These are phyloP conservation scores for Anarhynchus alexandrinus DNA, from an alignment of 2,113 vertebrate genomes.

Conservation along the genomic window DNA sequence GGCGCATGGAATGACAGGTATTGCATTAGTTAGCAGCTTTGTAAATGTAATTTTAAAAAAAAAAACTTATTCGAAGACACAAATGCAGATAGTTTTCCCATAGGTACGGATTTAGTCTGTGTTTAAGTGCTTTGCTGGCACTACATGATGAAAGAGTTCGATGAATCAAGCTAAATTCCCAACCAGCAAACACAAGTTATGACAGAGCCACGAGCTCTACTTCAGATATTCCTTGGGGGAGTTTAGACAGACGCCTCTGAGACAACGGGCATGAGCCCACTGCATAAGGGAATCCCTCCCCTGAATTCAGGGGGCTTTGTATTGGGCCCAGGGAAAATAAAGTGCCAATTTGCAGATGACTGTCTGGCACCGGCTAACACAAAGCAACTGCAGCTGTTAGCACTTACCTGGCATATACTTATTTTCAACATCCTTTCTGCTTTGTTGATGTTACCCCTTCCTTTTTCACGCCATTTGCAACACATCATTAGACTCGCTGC, in stretches of 20 bases:
- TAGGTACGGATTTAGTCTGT: background rate
- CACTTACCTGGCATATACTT: background rate
- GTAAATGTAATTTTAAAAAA: background rate
- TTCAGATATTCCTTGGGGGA: background rate
- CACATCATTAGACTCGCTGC: background rate
- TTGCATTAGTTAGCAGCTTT: background rate
- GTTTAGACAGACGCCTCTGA: background rate
- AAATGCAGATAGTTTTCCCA: background rate
- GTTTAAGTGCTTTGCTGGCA: background rate
- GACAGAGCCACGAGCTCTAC: background rate
- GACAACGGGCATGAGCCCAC: background rate
- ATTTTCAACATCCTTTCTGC: conserved; percentile 28
- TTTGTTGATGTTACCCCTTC: conserved; percentile 11
- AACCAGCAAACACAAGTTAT: background rate
- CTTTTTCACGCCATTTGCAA: conserved; percentile 6
- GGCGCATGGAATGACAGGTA: background rate
- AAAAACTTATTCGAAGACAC: background rate
- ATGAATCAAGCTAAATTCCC: background rate
- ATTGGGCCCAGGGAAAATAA: background rate
- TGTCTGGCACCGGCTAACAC: background rate
- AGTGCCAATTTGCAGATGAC: background rate
- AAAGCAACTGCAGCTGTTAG: background rate
- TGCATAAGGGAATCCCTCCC: background rate
- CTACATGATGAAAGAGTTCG: background rate
- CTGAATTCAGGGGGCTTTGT: background rate